These are phyloP conservation scores for Cynaeus angustus DNA, from an alignment of 2,888 invertebrate genomes.

Conservation along the genomic window DNA sequence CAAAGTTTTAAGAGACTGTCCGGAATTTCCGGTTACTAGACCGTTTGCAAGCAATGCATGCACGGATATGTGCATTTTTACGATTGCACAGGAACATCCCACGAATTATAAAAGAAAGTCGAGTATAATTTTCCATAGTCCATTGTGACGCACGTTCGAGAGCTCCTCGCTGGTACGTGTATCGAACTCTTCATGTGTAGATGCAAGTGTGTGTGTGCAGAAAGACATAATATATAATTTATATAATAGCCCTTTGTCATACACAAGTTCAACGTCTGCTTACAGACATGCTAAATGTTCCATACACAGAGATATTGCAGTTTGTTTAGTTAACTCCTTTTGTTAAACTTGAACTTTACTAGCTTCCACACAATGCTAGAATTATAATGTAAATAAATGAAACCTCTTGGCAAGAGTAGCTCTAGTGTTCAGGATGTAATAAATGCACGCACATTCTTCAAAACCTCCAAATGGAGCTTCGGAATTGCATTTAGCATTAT, in stretches of 20 bases:
- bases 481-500: constrained; percentile 36
- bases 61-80: constrained; percentile 36
- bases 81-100: constrained; percentile 8
- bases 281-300: constrained; percentile 63
- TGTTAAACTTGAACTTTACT: constrained; percentile 52
- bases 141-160: constrained; percentile 46
- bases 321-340: constrained; percentile 57
- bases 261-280: constrained; percentile 62
- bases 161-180: constrained; percentile 33
- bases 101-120: constrained; percentile 36
- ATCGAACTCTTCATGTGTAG: constrained; percentile 44
- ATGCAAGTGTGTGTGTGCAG: constrained; percentile 49
- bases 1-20: too few species aligned
- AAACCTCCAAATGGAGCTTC: constrained; percentile 34
- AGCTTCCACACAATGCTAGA: constrained; percentile 51
- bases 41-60: constrained; percentile 28
- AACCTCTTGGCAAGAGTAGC: constrained; percentile 22
- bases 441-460: constrained; percentile 33
- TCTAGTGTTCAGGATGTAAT: constrained; percentile 32
- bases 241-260: constrained; percentile 64
- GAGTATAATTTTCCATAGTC: constrained; percentile 37
- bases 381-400: constrained; percentile 47
- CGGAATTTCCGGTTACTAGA: constrained; percentile 31
- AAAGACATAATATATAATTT: constrained; percentile 61
- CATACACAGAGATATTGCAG: constrained; percentile 56